Conservation (phyloP, 2,113 vertebrate species). For the Opisthocomus hoazin region DNA sequence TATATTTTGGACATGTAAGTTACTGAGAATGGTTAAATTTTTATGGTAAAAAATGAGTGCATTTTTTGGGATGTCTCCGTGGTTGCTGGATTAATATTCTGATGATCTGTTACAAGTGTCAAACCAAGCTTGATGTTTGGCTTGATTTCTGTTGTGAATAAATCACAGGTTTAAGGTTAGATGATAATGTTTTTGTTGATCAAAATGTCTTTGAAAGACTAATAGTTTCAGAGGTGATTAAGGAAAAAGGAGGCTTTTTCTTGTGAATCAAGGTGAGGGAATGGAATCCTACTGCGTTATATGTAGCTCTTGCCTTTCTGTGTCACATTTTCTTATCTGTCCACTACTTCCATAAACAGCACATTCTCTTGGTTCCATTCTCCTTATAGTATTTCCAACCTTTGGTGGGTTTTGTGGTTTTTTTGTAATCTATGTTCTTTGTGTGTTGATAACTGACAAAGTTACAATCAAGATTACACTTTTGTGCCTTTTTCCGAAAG, state of each 20-base stretch:
- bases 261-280: not conserved
- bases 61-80: not conserved
- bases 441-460: not conserved
- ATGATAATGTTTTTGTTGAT: not conserved
- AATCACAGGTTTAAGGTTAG: not conserved
- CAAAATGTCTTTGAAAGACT: not conserved
- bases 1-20: not conserved
- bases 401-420: not conserved
- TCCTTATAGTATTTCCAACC: not conserved
- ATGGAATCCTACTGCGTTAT: not conserved
- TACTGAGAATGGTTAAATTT: not conserved
- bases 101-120: not conserved
- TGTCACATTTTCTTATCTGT: not conserved
- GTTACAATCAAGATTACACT: not conserved
- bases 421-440: not conserved
- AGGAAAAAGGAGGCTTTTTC: not conserved
- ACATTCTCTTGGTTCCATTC: not conserved
- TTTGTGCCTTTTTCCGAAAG: not conserved
- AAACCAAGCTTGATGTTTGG: not conserved
- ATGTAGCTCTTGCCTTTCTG: not conserved
- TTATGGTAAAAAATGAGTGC: not conserved
- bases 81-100: not conserved
- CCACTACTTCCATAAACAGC: not conserved
- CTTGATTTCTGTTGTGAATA: not conserved
- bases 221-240: not conserved